Percentiles rank a stretch among this genome's conserved stretches.
These are phyloP conservation scores for Norana najaformis DNA, from an alignment of 2,888 invertebrate genomes.

Conservation along the genomic window DNA sequence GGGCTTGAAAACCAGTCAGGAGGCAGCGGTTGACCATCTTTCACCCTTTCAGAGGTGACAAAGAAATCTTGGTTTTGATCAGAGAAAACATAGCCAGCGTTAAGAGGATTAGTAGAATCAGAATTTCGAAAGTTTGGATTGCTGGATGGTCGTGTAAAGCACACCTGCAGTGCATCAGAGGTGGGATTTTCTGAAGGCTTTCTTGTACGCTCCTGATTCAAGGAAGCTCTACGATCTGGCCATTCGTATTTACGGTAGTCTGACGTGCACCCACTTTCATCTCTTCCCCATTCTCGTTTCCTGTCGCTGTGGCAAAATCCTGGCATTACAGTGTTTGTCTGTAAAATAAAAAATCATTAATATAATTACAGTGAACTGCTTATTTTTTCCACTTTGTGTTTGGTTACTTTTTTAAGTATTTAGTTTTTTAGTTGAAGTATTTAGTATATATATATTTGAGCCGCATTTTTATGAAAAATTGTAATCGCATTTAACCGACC, in stretches of 20 bases:
- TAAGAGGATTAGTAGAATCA: not conserved
- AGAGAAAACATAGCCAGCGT: not conserved
- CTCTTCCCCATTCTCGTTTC: not conserved
- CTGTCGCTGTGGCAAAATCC: not conserved
- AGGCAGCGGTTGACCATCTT: not conserved
- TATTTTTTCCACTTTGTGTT: no score
- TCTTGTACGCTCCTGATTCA: not conserved
- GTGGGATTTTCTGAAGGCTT: not conserved
- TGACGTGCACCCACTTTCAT: not conserved
- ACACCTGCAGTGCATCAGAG: not conserved
- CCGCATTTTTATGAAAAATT: no score
- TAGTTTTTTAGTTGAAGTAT: no score
- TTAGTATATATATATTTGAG: no score
- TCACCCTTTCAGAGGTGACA: not conserved
- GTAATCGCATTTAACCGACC: no score
- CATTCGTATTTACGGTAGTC: not conserved
- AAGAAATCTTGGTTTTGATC: not conserved
- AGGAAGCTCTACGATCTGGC: not conserved
- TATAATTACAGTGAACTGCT: no score
- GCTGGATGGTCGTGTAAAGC: not conserved
- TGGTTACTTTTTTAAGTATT: no score
- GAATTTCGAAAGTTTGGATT: not conserved
- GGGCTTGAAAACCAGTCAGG: not conserved
- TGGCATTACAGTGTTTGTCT: not conserved
- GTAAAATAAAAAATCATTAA: constrained; percentile 2